phyloP scores from a whole-genome alignment of 2,888 invertebrate species.

The Acanthosoma haemorrhoidale region DNA sequence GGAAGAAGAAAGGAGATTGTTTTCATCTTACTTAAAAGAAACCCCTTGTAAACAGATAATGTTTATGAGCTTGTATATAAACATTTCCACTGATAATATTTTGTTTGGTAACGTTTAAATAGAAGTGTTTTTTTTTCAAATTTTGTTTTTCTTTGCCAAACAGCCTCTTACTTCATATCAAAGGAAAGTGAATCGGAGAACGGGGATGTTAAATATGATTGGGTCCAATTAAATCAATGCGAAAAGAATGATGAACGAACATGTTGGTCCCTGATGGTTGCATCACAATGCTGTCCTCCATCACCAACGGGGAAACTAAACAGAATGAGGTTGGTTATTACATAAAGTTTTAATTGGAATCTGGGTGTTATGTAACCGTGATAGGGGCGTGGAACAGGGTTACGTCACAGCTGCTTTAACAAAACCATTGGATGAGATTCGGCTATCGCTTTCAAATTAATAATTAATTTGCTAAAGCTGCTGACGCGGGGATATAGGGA shows the following conservation, averaged over 20 bases:
- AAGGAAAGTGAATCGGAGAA: too few species aligned
- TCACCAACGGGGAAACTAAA: conserved; percentile 5
- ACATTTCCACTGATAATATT: too few species aligned
- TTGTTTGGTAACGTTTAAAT: too few species aligned
- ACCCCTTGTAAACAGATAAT: too few species aligned
- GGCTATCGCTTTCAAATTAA: neutral
- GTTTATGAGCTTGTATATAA: too few species aligned
- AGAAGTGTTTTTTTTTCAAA: too few species aligned
- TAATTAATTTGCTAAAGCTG: neutral
- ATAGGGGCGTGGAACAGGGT: neutral
- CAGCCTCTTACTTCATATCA: too few species aligned
- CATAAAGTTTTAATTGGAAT: conserved; percentile 27
- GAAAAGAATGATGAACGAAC: neutral
- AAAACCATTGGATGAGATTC: conserved; percentile 8
- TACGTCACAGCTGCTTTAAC: conserved; percentile 10
- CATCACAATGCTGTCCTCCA: neutral
- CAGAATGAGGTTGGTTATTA: conserved; percentile 21
- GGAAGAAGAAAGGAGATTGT: too few species aligned
- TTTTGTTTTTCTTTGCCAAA: too few species aligned
- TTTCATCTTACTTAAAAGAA: too few species aligned
- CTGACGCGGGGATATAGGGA: neutral
- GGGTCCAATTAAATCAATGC: too few species aligned
- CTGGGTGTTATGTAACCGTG: conserved; percentile 15
- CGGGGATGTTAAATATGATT: too few species aligned
- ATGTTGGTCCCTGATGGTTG: neutral